Percentiles rank a stretch among this genome's conserved stretches.
These are phyloP conservation scores for Anticlea derivata DNA, from an alignment of 2,888 invertebrate genomes.

Conservation along the genomic window DNA sequence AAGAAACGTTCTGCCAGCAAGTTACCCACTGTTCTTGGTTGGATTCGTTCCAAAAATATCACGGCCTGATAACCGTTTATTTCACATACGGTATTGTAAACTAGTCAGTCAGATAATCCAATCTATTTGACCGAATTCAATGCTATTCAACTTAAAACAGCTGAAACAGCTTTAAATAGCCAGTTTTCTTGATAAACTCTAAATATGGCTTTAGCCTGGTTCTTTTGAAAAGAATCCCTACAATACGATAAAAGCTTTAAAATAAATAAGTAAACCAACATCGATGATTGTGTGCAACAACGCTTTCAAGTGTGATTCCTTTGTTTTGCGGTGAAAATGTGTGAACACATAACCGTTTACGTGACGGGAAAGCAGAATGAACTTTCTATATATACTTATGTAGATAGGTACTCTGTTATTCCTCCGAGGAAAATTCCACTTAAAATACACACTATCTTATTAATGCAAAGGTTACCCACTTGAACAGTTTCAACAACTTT, in stretches of 20 bases:
- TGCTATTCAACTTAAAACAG: too few relatives aligned
- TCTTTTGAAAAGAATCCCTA: background rate
- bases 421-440: conserved; percentile 34
- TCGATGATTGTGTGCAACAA: background rate
- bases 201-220: background rate
- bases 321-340: conserved; percentile 51
- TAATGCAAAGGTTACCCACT: conserved; percentile 18
- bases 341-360: conserved; percentile 41
- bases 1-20: too few relatives aligned
- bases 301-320: conserved; percentile 31
- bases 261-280: conserved; percentile 1
- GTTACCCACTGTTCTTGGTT: too few relatives aligned
- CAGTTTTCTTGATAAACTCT: too few relatives aligned
- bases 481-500: conserved; percentile 21
- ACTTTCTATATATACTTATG: too few relatives aligned
- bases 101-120: too few relatives aligned
- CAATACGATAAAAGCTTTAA: background rate
- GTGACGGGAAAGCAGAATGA: conserved; percentile 48
- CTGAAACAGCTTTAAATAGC: too few relatives aligned
- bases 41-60: background rate
- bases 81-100: too few relatives aligned
- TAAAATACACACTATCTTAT: conserved; percentile 6
- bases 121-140: too few relatives aligned
- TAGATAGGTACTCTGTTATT: conserved; percentile 31
- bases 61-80: background rate